These are phyloP conservation scores for Lepisosteus oculatus DNA, from an alignment of 2,113 vertebrate species.

Conservation along the genomic window DNA sequence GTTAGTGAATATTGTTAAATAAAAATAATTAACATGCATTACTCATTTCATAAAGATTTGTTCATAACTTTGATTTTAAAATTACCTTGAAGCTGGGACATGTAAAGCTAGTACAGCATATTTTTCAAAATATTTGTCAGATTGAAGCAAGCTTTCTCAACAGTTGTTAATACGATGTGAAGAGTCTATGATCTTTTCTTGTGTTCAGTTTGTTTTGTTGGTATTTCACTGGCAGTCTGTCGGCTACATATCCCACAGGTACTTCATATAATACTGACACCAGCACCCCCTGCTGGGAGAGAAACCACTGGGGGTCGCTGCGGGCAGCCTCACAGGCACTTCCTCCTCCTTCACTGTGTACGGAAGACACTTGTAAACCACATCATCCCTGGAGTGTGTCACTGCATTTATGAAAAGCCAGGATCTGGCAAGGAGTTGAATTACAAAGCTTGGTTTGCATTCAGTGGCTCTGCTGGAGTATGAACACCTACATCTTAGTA, in stretches of 20 bases:
- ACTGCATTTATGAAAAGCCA: background rate
- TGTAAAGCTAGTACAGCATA: constrained; percentile 51
- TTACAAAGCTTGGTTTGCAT: background rate
- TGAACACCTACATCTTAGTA: background rate
- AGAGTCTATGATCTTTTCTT: constrained; percentile 48
- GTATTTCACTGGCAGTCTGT: constrained; percentile 47
- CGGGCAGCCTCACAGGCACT: constrained; percentile 2
- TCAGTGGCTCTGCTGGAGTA: background rate
- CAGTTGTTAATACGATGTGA: constrained; percentile 49
- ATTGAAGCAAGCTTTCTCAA: constrained; percentile 45
- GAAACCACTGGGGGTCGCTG: background rate
- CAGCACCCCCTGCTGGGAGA: constrained; percentile 65
- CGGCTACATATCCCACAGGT: constrained; percentile 51
- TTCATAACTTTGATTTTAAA: constrained; percentile 47
- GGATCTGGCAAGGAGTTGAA: background rate
- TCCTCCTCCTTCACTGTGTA: constrained; percentile 8
- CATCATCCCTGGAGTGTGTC: constrained; percentile 33
- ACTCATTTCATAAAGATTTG: constrained; percentile 11
- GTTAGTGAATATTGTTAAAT: constrained; percentile 58
- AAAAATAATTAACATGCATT: constrained; percentile 25
- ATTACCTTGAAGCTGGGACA: constrained; percentile 59
- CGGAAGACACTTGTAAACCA: constrained; percentile 25
- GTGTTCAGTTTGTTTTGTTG: constrained; percentile 55
- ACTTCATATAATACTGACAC: constrained; percentile 54
- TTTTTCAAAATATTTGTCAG: background rate